Evolutionary conservation across 2,888 invertebrate genomes (phyloP).

Genomic region (Acanthacorydalis orientalis): DNA sequence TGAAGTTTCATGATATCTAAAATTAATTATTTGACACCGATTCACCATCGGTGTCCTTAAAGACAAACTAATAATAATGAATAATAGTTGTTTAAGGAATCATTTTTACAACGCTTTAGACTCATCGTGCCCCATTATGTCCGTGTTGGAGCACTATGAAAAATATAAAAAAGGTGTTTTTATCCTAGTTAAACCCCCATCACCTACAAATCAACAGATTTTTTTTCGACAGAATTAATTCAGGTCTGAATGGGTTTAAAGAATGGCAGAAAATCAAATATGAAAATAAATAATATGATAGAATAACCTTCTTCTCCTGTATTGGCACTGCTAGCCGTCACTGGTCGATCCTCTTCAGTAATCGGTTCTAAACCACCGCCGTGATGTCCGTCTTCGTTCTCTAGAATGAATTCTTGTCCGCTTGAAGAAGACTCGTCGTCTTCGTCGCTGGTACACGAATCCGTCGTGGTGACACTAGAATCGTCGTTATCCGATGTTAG

Average conservation of each 20-base stretch:
- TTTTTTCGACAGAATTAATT: not conserved
- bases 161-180: too few relatives aligned
- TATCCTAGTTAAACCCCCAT: too few relatives aligned
- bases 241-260: not conserved
- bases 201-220: too few relatives aligned
- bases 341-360: slow-evolving; percentile 22
- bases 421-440: slow-evolving; percentile 8
- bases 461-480: slow-evolving; percentile 2
- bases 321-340: slow-evolving; percentile 16
- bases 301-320: slow-evolving; percentile 11
- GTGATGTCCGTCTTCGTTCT: slow-evolving; percentile 12
- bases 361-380: slow-evolving; percentile 24
- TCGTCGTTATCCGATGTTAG: not conserved
- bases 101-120: too few relatives aligned
- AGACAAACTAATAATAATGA: too few relatives aligned
- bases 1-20: too few relatives aligned
- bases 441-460: slow-evolving; percentile 14
- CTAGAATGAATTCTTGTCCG: slow-evolving; percentile 2
- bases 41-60: too few relatives aligned
- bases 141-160: too few relatives aligned
- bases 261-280: not conserved
- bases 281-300: not conserved
- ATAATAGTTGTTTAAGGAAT: too few relatives aligned
- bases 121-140: too few relatives aligned
- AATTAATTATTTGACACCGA: too few relatives aligned